Percentiles rank a stretch among this genome's conserved stretches.
Conservation (phyloP, 2,797 vertebrate genomes). For the Chaenodraco wilsoni region DNA sequence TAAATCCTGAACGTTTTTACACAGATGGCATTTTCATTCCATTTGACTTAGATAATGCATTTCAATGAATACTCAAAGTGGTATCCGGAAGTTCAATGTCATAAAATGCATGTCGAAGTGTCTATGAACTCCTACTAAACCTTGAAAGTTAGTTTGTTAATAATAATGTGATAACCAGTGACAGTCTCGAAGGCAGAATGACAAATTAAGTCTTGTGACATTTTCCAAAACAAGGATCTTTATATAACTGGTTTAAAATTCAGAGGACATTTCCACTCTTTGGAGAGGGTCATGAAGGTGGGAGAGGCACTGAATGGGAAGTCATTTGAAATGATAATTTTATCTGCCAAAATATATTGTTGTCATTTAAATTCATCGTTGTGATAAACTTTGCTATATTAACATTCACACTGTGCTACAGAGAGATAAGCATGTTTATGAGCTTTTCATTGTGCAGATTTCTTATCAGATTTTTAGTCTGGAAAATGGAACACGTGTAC, state of each 20-base stretch:
- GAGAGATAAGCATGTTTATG: constrained; percentile 52
- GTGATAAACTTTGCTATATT: constrained; percentile 70
- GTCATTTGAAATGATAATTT: constrained; percentile 80
- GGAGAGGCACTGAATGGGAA: constrained; percentile 61
- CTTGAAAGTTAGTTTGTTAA: constrained; percentile 60
- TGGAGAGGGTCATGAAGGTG: constrained; percentile 72
- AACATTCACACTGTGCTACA: constrained; percentile 56
- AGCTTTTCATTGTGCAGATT: constrained; percentile 37
- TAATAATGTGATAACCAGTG: constrained; percentile 51
- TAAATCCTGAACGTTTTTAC: constrained; percentile 69
- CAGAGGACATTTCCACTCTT: constrained; percentile 70
- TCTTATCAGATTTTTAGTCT: constrained; percentile 54
- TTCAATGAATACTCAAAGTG: constrained; percentile 55
- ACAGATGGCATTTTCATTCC: constrained; percentile 71
- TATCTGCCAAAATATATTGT: constrained; percentile 60
- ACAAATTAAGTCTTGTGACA: constrained; percentile 70
- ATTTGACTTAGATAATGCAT: constrained; percentile 61
- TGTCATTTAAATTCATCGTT: constrained; percentile 73
- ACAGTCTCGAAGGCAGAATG: constrained; percentile 69
- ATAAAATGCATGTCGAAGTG: constrained; percentile 29
- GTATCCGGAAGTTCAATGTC: constrained; percentile 46
- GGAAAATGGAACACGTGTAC: constrained; percentile 13
- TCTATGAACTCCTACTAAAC: constrained; percentile 23
- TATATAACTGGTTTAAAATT: constrained; percentile 74
- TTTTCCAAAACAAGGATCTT: constrained; percentile 61